phyloP scores from a whole-genome alignment of 2,888 invertebrate genomes.

The Andrena minutula region DNA sequence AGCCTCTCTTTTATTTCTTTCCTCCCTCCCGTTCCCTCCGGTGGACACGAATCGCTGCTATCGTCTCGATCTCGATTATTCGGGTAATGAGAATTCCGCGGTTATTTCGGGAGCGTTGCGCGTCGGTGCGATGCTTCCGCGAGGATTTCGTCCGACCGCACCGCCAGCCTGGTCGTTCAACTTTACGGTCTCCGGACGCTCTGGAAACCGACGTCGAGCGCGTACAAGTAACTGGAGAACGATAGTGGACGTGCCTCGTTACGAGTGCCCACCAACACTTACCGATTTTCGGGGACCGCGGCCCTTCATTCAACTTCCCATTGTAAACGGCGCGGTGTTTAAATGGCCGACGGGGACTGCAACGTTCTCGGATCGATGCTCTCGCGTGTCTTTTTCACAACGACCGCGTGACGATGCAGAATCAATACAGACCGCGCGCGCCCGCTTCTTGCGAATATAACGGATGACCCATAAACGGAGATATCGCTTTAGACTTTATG shows the following conservation, averaged over 20 bases:
- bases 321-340: no score
- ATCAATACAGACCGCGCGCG: slow-evolving; percentile 42
- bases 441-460: slow-evolving; percentile 34
- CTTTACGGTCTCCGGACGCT: slow-evolving; percentile 43
- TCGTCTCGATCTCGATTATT: slow-evolving; percentile 49
- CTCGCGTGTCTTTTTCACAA: slow-evolving; percentile 47
- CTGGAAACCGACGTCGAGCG: slow-evolving; percentile 21
- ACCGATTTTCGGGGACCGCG: no score
- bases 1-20: background rate
- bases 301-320: no score
- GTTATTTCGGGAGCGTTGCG: slow-evolving; percentile 52
- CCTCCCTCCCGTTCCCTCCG: background rate
- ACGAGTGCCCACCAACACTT: no score
- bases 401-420: slow-evolving; percentile 43
- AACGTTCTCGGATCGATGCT: slow-evolving; percentile 31
- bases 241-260: no score
- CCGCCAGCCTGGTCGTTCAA: slow-evolving; percentile 49
- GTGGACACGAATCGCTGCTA: slow-evolving; percentile 25
- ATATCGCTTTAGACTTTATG: slow-evolving; percentile 32
- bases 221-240: no score
- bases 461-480: slow-evolving; percentile 52
- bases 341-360: background rate
- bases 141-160: slow-evolving; percentile 13
- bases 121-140: slow-evolving; percentile 33
- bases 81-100: slow-evolving; percentile 57